phyloP scores from a whole-genome alignment of 2,888 invertebrate genomes.

The Lepidochitona cinerea region DNA sequence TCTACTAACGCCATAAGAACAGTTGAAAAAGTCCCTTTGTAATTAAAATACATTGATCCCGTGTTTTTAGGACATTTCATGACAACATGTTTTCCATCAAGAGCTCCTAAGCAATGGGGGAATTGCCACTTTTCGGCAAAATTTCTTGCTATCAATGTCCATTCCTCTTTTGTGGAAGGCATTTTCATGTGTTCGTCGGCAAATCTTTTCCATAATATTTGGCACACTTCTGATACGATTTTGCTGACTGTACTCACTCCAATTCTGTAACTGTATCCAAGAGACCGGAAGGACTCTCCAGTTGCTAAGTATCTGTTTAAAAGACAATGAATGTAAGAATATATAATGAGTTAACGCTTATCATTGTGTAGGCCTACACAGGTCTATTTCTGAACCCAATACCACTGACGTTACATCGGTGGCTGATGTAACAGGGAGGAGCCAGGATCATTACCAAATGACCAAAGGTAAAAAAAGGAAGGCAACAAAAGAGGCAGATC shows the following conservation, averaged over 20 bases:
- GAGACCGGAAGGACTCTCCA: not conserved
- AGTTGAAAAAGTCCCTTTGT: slow-evolving; percentile 31
- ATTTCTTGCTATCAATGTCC: not conserved
- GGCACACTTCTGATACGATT: not conserved
- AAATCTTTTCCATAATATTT: not conserved
- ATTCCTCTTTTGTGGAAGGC: not conserved
- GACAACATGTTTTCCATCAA: slow-evolving; percentile 19
- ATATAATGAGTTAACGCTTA: no score
- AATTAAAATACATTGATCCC: slow-evolving; percentile 15
- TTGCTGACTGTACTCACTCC: not conserved
- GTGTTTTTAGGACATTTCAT: not conserved
- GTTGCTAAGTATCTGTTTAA: not conserved
- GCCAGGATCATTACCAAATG: no score
- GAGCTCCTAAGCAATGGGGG: slow-evolving; percentile 50
- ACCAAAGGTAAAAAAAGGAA: no score
- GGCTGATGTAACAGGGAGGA: no score
- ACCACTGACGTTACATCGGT: no score
- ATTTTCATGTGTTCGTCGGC: not conserved
- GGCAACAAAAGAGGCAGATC: no score
- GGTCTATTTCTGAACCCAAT: no score
- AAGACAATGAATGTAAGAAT: no score
- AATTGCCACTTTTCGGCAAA: slow-evolving; percentile 51
- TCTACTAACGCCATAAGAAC: slow-evolving; percentile 51
- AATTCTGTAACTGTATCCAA: not conserved
- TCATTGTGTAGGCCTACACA: no score